A percentile compares a stretch with the other conserved stretches of the same genome.
Evolutionary conservation across 2,888 invertebrate genomes (phyloP).

Genomic region (Drosophila helvetica): DNA sequence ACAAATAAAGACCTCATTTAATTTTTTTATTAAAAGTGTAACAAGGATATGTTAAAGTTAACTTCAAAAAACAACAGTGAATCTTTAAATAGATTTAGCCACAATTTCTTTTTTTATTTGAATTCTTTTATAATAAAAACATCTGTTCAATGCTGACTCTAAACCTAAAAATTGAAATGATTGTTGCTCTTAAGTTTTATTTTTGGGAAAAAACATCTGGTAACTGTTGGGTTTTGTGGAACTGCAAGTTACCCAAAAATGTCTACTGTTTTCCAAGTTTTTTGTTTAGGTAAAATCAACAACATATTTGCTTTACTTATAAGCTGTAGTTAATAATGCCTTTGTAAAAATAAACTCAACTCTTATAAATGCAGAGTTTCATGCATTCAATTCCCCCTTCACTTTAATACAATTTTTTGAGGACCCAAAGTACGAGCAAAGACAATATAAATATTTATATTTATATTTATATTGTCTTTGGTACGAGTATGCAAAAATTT

Average conservation of each 20-base stretch:
- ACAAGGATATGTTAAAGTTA: not conserved
- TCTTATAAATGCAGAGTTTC: no score
- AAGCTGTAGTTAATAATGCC: not conserved
- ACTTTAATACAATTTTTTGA: not conserved
- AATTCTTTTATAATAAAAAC: not conserved
- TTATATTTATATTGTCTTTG: no score
- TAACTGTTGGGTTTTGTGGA: not conserved
- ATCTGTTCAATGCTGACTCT: not conserved
- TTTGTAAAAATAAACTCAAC: no score
- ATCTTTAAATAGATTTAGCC: not conserved
- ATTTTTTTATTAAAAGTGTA: not conserved
- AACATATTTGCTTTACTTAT: not conserved
- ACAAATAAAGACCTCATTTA: not conserved
- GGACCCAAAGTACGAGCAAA: not conserved
- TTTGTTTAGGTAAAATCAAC: not conserved
- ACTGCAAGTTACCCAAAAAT: not conserved
- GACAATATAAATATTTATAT: no score
- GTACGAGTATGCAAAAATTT: conserved; percentile 5
- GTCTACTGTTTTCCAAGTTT: not conserved
- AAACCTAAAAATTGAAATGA: not conserved
- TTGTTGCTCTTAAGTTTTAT: not conserved
- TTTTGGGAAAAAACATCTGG: not conserved
- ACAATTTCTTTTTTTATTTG: not conserved
- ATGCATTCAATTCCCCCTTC: not conserved
- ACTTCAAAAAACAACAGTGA: not conserved